Evolutionary conservation across 1,140 invertebrate species (phyloP), one percentile per base, ranked within the genome.

Genomic region (Ylistrum balloti): DNA sequence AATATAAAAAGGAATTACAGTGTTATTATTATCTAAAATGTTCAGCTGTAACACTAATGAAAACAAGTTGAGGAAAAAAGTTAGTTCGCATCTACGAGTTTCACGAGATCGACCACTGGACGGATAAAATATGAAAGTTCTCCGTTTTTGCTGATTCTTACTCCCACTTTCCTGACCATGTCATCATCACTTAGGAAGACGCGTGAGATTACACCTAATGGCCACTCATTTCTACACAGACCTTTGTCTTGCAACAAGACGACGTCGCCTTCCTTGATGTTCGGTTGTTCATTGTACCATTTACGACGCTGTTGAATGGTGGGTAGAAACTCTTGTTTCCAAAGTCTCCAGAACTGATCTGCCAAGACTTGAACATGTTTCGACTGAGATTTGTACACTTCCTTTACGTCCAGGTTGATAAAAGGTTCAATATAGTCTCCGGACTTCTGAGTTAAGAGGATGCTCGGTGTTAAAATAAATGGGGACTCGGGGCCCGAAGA

Each of bases 381-480:
- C 91, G 89, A 92, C n/a, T 88, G 89, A 32, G 45, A 48, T 74
- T 90, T 88, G 74, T 92, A 92, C 20, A 88, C 48, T 0, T 92
- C 91, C 41, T 34, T 86, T 5, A 88, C 86, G 38, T 88, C 89
- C 9, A 28, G 11, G 22, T 88, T 33, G 11, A 33, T 33, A 20
- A 89, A 74, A 11, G 33, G 33, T 11, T 74, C 56, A 17, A 33
- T 28, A 33, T 33, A 45, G 20, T 48, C 34, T 74, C 33, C 48
- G n/a, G 56, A 28, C 35, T 92, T 92, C 74, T 88, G 90, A 17
- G 90, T 90, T 0, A 91, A 35, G 17, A 92, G 88, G 32, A 41
- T 88, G 10, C 17, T 87, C 33, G 91, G 90, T 5, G 93, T 89
- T 20, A 93, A 56, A 20, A 91, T 33, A 10, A 85, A 48, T 22